Conservation (phyloP, 2,113 vertebrate species). For the Stegastes partitus region DNA sequence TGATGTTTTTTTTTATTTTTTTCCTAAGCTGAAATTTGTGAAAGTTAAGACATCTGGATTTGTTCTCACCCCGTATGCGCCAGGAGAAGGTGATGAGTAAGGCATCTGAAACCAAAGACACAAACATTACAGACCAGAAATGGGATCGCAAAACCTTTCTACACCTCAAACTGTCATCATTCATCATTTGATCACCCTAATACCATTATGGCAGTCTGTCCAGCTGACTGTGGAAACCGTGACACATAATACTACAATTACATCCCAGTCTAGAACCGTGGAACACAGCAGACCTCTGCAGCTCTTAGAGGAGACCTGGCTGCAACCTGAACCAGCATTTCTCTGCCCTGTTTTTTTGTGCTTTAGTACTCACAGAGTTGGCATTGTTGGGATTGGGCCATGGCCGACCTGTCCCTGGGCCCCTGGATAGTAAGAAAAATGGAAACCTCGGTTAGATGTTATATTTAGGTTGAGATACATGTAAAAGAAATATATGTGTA, state of each 20-base stretch:
- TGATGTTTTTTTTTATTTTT: background rate
- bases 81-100: slow-evolving; percentile 98
- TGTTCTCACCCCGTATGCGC: slow-evolving; percentile 95
- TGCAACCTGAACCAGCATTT: slow-evolving; percentile 62
- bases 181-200: slow-evolving; percentile 70
- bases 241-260: slow-evolving; percentile 81
- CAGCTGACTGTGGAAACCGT: slow-evolving; percentile 64
- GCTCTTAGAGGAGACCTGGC: slow-evolving; percentile 39
- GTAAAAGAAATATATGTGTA: background rate
- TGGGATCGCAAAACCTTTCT: slow-evolving; percentile 51
- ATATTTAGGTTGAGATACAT: background rate
- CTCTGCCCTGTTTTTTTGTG: slow-evolving; percentile 16
- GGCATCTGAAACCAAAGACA: slow-evolving; percentile 90
- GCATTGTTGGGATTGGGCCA: slow-evolving; percentile 98
- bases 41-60: background rate
- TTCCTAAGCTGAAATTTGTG: background rate
- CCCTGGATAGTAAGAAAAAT: slow-evolving; percentile 83
- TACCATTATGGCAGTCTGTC: slow-evolving; percentile 65
- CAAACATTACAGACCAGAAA: slow-evolving; percentile 64
- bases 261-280: slow-evolving; percentile 55
- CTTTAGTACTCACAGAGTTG: slow-evolving; percentile 93
- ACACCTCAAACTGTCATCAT: slow-evolving; percentile 68
- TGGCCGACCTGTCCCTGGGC: slow-evolving; percentile 92
- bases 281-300: slow-evolving; percentile 46
- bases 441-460: slow-evolving; percentile 4